phyloP scores from a whole-genome alignment of 2,113 vertebrate species.

The Melanerpes aurifrons region DNA sequence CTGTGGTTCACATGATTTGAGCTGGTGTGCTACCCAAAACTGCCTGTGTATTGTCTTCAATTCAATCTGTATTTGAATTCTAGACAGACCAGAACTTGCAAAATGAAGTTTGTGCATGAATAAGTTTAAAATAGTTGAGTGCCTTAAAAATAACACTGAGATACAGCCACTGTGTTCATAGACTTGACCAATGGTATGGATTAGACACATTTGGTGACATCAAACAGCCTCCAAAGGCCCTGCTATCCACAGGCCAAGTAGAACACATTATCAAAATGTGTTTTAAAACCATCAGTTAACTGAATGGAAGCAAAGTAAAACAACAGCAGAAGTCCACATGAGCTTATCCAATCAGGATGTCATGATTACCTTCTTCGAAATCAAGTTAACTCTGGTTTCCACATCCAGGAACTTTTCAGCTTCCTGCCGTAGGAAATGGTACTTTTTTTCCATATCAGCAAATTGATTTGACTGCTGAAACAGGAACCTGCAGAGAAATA shows the following conservation, averaged over 20 bases:
- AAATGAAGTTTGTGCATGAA: neutral
- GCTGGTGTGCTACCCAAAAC: neutral
- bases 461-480: conserved; percentile 86
- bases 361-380: conserved; percentile 87
- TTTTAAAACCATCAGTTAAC: neutral
- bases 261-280: neutral
- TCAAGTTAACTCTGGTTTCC: conserved; percentile 81
- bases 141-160: neutral
- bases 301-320: neutral
- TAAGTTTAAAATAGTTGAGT: neutral
- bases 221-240: neutral
- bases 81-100: neutral
- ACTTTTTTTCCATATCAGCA: conserved; percentile 83
- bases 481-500: conserved; percentile 79
- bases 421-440: conserved; percentile 78
- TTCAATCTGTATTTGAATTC: neutral
- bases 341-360: neutral
- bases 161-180: neutral
- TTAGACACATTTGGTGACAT: neutral
- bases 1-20: neutral
- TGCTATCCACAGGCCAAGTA: neutral
- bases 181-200: neutral
- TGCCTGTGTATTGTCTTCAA: neutral
- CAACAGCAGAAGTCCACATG: neutral
- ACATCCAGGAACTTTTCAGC: conserved; percentile 76